Conservation (phyloP, 1,140 invertebrate species). For the Drosophila azteca region DNA sequence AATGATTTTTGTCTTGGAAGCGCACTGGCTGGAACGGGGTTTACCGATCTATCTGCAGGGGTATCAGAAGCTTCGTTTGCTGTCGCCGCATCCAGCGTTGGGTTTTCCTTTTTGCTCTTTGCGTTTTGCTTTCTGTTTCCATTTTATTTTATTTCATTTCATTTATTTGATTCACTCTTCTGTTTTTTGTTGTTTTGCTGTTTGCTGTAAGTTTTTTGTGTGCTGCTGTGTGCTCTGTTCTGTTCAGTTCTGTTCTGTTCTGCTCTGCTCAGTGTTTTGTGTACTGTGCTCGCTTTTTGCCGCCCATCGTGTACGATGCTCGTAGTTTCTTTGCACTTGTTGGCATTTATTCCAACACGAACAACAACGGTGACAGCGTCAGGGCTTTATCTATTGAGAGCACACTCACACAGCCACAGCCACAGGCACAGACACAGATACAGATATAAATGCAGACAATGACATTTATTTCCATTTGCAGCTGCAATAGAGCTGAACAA, state of each 20-base stretch:
- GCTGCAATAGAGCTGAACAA: constrained; percentile 31
- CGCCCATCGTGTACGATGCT: background rate
- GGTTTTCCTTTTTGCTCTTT: background rate
- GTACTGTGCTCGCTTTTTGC: background rate
- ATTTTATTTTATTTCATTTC: constrained; percentile 60
- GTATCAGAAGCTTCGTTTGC: too few relatives aligned
- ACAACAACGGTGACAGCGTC: constrained; percentile 27
- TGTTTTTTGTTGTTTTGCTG: constrained; percentile 10
- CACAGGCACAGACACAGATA: background rate
- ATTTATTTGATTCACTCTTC: constrained; percentile 62
- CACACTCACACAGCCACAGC: constrained; percentile 13
- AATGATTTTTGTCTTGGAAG: constrained; percentile 4
- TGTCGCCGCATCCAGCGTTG: too few relatives aligned
- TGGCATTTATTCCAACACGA: constrained; percentile 40
- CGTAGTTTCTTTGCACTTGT: constrained; percentile 17
- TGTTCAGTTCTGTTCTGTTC: too few relatives aligned
- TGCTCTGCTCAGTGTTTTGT: too few relatives aligned
- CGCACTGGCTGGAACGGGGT: too few relatives aligned
- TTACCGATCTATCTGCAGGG: too few relatives aligned
- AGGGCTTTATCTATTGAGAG: constrained; percentile 50
- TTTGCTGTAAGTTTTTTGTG: constrained; percentile 7
- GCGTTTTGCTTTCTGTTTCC: constrained; percentile 18
- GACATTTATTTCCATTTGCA: constrained; percentile 68
- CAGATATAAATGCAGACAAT: constrained; percentile 11
- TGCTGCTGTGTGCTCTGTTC: background rate